Percentiles rank a stretch among this genome's conserved stretches.
Conservation (phyloP, 2,888 invertebrate species). For the Apoderus coryli region DNA sequence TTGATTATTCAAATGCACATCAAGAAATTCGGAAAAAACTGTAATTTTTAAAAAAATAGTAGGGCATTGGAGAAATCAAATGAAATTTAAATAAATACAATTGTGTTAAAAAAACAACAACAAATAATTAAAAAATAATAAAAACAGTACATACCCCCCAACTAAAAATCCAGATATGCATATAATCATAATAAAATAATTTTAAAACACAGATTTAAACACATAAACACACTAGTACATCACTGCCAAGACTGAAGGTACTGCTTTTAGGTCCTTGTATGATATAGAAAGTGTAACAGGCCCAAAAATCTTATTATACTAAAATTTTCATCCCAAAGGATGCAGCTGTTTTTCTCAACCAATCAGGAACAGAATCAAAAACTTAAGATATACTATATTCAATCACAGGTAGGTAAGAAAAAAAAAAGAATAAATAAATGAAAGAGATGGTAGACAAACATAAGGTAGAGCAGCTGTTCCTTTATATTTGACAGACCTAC, state of each 20-base stretch:
- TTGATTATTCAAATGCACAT: too few species aligned
- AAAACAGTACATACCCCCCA: conserved; percentile 33
- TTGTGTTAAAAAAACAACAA: neutral
- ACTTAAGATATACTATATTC: conserved; percentile 19
- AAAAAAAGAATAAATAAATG: conserved; percentile 15
- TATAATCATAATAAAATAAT: conserved; percentile 40
- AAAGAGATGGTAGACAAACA: conserved; percentile 6
- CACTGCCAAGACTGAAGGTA: too few species aligned
- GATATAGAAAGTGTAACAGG: too few species aligned
- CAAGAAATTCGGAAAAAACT: too few species aligned
- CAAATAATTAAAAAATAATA: conserved; percentile 14
- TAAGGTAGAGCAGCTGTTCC: conserved; percentile 18
- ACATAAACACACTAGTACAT: too few species aligned
- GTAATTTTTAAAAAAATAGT: too few species aligned
- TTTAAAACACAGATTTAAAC: too few species aligned
- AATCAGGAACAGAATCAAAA: conserved; percentile 21
- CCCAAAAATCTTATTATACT: too few species aligned
- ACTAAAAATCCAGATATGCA: conserved; percentile 46
- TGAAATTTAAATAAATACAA: too few species aligned
- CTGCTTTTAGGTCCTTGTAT: too few species aligned
- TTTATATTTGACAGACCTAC: conserved; percentile 16
- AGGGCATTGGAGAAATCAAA: too few species aligned
- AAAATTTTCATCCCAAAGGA: conserved; percentile 22
- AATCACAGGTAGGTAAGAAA: conserved; percentile 28
- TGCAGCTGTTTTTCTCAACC: conserved; percentile 30